Evolutionary conservation across 1,140 invertebrate genomes (phyloP).

Genomic region (Scaptomyza graminum): DNA sequence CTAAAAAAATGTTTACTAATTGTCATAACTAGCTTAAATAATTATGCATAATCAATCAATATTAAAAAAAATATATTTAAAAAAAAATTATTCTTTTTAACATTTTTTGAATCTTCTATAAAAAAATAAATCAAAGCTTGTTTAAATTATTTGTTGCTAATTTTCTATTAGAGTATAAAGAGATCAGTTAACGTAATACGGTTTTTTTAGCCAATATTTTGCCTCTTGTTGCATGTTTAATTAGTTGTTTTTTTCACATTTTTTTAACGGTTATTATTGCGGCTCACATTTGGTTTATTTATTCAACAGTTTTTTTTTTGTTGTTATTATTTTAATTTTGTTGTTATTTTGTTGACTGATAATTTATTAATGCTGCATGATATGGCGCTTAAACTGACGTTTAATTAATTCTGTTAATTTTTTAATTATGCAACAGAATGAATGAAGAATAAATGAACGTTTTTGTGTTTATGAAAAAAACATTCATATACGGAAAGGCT

Average conservation of each 20-base stretch:
- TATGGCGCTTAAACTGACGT: conserved; percentile 73
- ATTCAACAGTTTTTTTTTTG: conserved; percentile 50
- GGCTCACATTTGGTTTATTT: conserved; percentile 64
- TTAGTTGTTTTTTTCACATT: conserved; percentile 73
- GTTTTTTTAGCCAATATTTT: neutral
- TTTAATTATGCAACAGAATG: conserved; percentile 36
- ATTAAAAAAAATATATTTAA: too few species aligned
- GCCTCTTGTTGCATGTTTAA: conserved; percentile 63
- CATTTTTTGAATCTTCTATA: too few species aligned
- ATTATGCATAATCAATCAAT: too few species aligned
- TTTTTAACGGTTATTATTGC: conserved; percentile 47
- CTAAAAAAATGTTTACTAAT: too few species aligned
- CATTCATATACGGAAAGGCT: conserved; percentile 24
- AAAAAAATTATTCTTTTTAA: too few species aligned
- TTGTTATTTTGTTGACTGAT: conserved; percentile 37
- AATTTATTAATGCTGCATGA: conserved; percentile 75
- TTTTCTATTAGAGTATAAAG: too few species aligned
- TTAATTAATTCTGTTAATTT: conserved; percentile 79
- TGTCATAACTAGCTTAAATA: too few species aligned
- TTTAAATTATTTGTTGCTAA: too few species aligned
- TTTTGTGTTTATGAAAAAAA: conserved; percentile 57
- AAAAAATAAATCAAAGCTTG: too few species aligned
- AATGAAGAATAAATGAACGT: conserved; percentile 18
- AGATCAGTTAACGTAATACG: neutral
- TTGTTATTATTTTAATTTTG: conserved; percentile 7